phyloP scores from a whole-genome alignment of 2,113 vertebrate genomes.

The Hippocampus barbouri region DNA sequence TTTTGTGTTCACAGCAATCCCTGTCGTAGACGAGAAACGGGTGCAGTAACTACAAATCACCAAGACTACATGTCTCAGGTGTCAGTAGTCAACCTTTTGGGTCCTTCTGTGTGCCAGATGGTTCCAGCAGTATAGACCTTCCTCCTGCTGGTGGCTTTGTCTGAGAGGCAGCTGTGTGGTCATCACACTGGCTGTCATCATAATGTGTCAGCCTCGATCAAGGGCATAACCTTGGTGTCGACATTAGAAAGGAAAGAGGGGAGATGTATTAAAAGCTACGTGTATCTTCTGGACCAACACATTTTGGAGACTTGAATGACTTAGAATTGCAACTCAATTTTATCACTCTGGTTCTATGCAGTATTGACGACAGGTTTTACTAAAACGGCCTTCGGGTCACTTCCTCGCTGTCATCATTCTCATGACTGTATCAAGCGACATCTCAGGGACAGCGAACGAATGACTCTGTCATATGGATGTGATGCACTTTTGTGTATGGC shows the following conservation, averaged over 20 bases:
- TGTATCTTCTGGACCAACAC: neutral
- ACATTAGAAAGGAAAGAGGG: neutral
- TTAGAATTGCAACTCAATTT: neutral
- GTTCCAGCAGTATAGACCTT: slow-evolving; percentile 33
- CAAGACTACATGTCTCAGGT: slow-evolving; percentile 26
- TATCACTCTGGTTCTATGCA: neutral
- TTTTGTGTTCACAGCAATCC: neutral
- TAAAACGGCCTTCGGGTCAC: neutral
- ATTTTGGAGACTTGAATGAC: neutral
- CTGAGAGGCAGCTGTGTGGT: slow-evolving; percentile 44
- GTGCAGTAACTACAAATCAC: neutral
- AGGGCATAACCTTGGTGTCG: neutral
- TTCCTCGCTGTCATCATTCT: neutral
- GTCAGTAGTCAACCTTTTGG: slow-evolving; percentile 37
- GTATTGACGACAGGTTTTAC: neutral
- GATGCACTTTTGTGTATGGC: neutral
- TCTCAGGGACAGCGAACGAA: neutral
- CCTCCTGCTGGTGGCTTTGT: slow-evolving; percentile 20
- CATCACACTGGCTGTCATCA: slow-evolving; percentile 37
- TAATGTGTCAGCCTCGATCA: slow-evolving; percentile 12
- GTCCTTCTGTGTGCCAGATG: slow-evolving; percentile 46
- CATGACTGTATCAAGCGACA: neutral
- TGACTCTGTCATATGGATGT: neutral
- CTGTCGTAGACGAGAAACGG: neutral
- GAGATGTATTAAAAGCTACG: neutral